Percentiles rank a stretch among this genome's conserved stretches.
Conservation (phyloP, 2,888 invertebrate genomes). For the Cetonia aurata region DNA sequence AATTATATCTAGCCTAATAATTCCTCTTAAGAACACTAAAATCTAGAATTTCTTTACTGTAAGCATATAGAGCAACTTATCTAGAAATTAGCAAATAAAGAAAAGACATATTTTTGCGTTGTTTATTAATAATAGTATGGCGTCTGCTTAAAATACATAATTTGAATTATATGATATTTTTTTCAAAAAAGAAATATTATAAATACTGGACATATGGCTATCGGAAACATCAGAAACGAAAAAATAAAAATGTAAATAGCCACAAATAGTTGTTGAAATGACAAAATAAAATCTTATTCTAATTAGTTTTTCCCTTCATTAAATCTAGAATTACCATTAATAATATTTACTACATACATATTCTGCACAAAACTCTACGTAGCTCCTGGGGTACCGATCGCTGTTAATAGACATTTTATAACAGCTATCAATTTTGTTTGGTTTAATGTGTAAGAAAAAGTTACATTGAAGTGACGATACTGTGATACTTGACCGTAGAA, state of each 20-base stretch:
- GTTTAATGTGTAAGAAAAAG: conserved; percentile 39
- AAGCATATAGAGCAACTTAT: conserved; percentile 38
- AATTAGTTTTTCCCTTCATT: conserved; percentile 43
- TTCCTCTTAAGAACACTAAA: conserved; percentile 32
- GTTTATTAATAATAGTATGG: conserved; percentile 44
- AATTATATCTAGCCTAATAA: conserved; percentile 41
- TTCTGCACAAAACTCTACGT: conserved; percentile 26
- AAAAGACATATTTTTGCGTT: conserved; percentile 38
- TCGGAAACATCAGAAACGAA: conserved; percentile 40
- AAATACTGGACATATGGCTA: conserved; percentile 45
- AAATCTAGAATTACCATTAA: conserved; percentile 34
- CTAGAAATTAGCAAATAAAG: conserved; percentile 43
- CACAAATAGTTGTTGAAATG: conserved; percentile 43
- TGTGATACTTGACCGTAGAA: conserved; percentile 43
- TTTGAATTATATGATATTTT: conserved; percentile 43
- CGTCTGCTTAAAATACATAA: conserved; percentile 46
- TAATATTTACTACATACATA: conserved; percentile 39
- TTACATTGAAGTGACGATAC: conserved; percentile 40
- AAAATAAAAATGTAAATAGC: conserved; percentile 43
- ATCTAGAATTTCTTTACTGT: conserved; percentile 25
- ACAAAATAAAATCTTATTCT: conserved; percentile 51
- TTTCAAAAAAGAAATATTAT: conserved; percentile 43
- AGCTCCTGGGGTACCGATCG: conserved; percentile 36
- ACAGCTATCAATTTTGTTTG: conserved; percentile 27
- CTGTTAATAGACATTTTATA: conserved; percentile 37